Evolutionary conservation across 1,140 invertebrate species (phyloP), one percentile per base, ranked within the genome.

Genomic region (Physella acuta): DNA sequence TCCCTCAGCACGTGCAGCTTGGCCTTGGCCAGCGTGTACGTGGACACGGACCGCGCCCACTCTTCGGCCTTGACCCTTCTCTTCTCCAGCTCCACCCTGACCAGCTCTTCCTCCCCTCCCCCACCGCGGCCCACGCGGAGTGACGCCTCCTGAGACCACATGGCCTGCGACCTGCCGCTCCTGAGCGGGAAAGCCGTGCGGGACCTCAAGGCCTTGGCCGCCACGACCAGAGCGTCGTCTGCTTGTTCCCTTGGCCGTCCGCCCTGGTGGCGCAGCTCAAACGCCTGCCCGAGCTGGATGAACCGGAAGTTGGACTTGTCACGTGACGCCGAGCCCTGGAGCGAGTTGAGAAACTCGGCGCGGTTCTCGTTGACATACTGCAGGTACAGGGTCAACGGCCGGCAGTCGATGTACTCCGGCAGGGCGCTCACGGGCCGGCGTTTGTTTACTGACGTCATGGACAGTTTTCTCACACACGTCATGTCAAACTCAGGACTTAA

Each of bases 291-390:
- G n/a, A 76, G 53, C 33, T 69, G 72, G 11, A 77, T 71, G 28
- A 80, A 62, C 3, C 44, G 17, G 16, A 56, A 34, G 34, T 62
- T 56, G 51, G 70, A 31, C 59, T 69, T 28, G 66, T 65, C 49
- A 51, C 34, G 52, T 65, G 71, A 49, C 36, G 39, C 31, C 59
- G 66, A 34, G 2, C 30, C 33, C 30, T 68, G 66, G 68, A 72
- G 39, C 60, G 74, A 51, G 31, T 75, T 51, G 37, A 76, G 36
- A 58, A 77, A 81, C 62, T 81, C 78, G 3, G 75, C 71, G 5
- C 71, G 70, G 59, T 81, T 76, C 34, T 79, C 77, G n/a, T 70
- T 52, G n/a, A 81, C 74, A 67, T 76, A 78, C 63, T 74, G 75
- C 17, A 81, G 66, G 60, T 81, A 81, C 34, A 72, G 71, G 17